Evolutionary conservation across 92 coral and sea anemone genomes (phyloP).

Genomic region (Metridium senile): DNA sequence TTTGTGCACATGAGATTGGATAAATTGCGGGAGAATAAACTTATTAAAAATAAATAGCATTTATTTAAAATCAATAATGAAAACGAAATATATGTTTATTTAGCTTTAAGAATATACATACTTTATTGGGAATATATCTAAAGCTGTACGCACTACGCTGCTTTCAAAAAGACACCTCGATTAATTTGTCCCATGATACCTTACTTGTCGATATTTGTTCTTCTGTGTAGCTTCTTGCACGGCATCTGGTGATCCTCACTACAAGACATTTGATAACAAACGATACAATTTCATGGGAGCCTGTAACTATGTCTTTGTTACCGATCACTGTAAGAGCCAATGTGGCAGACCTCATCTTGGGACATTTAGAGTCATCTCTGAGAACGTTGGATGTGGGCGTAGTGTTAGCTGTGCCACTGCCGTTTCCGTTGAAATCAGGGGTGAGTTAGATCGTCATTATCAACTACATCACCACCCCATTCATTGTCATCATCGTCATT

Average conservation of each 20-base stretch:
- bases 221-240: conserved; percentile 4
- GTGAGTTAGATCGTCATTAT: conserved; percentile 2
- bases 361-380: conserved; percentile 26
- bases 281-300: conserved; percentile 38
- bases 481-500: too few species aligned
- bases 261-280: conserved; percentile 38
- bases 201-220: neutral
- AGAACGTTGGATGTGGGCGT: conserved; percentile 7
- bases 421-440: conserved; percentile 17
- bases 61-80: too few species aligned
- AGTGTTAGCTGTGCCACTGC: neutral
- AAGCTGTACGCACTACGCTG: too few species aligned
- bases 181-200: too few species aligned
- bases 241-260: conserved; percentile 51
- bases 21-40: too few species aligned
- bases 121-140: too few species aligned
- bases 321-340: conserved; percentile 18
- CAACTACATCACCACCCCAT: too few species aligned
- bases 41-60: too few species aligned
- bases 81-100: too few species aligned
- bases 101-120: too few species aligned
- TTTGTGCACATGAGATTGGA: too few species aligned
- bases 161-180: too few species aligned
- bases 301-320: conserved; percentile 22
- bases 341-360: neutral